Conservation (phyloP, 2,797 vertebrate species). For the Halcyon leucocephala region DNA sequence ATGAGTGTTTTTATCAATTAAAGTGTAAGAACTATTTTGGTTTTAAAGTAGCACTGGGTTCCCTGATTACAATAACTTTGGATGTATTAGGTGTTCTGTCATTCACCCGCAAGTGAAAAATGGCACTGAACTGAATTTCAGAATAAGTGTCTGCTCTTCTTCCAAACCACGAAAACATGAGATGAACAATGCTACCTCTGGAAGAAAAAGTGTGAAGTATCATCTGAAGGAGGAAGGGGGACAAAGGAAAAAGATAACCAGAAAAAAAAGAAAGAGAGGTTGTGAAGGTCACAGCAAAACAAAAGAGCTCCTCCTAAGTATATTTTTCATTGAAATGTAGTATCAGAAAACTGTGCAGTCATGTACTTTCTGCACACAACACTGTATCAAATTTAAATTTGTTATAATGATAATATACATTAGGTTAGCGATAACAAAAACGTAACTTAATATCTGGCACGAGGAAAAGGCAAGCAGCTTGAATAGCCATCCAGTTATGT, state of each 20-base stretch:
- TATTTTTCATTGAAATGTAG: conserved; percentile 67
- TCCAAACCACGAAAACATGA: accelerated
- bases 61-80: background rate
- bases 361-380: conserved; percentile 71
- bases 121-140: background rate
- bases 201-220: background rate
- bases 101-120: conserved; percentile 21
- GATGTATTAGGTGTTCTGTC: background rate
- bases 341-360: conserved; percentile 64
- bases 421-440: conserved; percentile 77
- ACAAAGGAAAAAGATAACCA: background rate
- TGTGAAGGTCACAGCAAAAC: conserved; percentile 69
- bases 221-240: background rate
- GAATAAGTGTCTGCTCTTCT: background rate
- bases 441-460: conserved; percentile 78
- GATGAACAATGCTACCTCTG: conserved; percentile 15
- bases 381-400: conserved; percentile 81
- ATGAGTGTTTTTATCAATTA: background rate
- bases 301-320: conserved; percentile 59
- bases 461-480: conserved; percentile 69
- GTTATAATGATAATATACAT: conserved; percentile 73
- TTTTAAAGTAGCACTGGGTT: background rate
- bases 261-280: conserved; percentile 6
- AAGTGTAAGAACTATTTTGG: conserved; percentile 16
- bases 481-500: conserved; percentile 52